A percentile compares a stretch with the other conserved stretches of the same genome.
These are phyloP conservation scores for Drepanosiphum platanoidis DNA, from an alignment of 2,888 invertebrate genomes.

Conservation along the genomic window DNA sequence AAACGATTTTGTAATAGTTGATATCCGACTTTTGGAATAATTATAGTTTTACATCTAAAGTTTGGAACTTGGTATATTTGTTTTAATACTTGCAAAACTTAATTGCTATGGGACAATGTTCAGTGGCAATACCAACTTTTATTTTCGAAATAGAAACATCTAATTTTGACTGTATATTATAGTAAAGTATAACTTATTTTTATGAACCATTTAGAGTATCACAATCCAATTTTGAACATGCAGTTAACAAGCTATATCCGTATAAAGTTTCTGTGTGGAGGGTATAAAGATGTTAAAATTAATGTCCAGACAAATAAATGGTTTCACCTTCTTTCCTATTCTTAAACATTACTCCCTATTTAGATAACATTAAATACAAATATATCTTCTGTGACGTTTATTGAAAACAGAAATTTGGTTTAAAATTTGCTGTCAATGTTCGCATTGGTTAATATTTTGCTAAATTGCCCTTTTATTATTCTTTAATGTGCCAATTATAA, in stretches of 20 bases:
- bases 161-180: constrained; percentile 16
- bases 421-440: background rate
- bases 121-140: background rate
- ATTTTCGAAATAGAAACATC: constrained; percentile 3
- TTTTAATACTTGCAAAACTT: constrained; percentile 22
- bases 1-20: background rate
- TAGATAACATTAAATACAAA: background rate
- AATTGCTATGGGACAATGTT: background rate
- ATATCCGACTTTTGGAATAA: background rate
- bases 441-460: too few species aligned
- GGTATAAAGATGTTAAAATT: constrained; percentile 11
- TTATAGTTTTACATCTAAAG: background rate
- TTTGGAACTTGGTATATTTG: background rate
- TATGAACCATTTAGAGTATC: constrained; percentile 23
- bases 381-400: background rate
- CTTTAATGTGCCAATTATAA: too few species aligned
- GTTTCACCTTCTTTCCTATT: constrained; percentile 27
- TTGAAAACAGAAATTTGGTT: background rate
- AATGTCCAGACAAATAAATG: constrained; percentile 14
- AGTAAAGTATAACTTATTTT: background rate
- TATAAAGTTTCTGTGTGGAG: background rate
- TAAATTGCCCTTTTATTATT: too few species aligned
- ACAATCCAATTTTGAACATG: constrained; percentile 2
- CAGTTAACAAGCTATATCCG: background rate
- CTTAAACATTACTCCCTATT: background rate